Conservation (phyloP, 1,140 invertebrate species). For the Trichonephila clavipes region DNA sequence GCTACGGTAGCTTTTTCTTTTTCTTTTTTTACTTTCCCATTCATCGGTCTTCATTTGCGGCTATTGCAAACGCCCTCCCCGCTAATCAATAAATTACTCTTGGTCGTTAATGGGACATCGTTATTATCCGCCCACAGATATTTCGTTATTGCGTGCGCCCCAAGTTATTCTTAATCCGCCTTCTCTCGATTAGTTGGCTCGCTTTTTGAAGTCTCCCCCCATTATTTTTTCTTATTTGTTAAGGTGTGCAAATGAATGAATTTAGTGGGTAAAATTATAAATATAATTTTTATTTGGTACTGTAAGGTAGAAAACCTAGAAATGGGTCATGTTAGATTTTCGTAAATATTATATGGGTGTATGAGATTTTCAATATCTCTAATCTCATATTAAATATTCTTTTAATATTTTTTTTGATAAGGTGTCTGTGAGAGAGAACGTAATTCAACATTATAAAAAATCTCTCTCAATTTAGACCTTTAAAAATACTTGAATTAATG, state of each 20-base stretch:
- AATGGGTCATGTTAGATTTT: too few species aligned
- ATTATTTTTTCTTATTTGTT: not conserved
- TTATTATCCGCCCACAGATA: slow-evolving; percentile 68
- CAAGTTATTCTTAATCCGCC: slow-evolving; percentile 13
- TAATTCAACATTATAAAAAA: too few species aligned
- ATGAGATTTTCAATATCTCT: too few species aligned
- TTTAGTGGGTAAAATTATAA: not conserved
- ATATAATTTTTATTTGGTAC: not conserved
- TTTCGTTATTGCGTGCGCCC: slow-evolving; percentile 45
- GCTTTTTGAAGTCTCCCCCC: too few species aligned
- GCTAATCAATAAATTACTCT: slow-evolving; percentile 74
- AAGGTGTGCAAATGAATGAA: not conserved
- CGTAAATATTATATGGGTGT: too few species aligned
- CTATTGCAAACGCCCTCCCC: slow-evolving; percentile 40
- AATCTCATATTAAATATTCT: too few species aligned
- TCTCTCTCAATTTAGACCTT: too few species aligned
- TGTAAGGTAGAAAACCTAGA: not conserved
- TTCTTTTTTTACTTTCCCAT: slow-evolving; percentile 36
- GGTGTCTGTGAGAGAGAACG: too few species aligned
- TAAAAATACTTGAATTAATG: too few species aligned
- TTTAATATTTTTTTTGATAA: too few species aligned
- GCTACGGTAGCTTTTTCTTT: not conserved
- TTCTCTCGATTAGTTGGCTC: slow-evolving; percentile 21
- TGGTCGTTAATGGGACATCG: slow-evolving; percentile 64
- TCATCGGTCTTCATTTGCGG: slow-evolving; percentile 69